These are phyloP conservation scores for Punctoribates punctum DNA, from an alignment of 2,888 invertebrate genomes.

Conservation along the genomic window DNA sequence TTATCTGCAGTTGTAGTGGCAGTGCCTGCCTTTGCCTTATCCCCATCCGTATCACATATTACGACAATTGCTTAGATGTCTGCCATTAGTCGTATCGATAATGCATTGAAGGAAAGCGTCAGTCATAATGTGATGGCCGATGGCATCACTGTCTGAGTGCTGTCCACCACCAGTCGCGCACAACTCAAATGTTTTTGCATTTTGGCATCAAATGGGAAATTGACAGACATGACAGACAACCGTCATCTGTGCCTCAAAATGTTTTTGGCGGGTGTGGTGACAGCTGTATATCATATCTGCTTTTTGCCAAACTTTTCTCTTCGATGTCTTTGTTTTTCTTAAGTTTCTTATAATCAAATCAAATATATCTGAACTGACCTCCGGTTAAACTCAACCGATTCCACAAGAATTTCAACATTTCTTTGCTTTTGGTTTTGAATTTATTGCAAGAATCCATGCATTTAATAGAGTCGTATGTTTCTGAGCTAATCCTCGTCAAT, in stretches of 20 bases:
- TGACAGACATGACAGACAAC: neutral
- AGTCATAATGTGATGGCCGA: constrained; percentile 18
- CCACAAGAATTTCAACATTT: neutral
- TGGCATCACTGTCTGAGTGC: neutral
- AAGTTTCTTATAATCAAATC: constrained; percentile 10
- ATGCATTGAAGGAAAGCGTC: constrained; percentile 11
- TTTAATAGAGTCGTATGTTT: neutral
- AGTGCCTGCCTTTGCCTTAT: neutral
- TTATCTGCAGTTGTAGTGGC: neutral
- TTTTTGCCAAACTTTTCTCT: constrained; percentile 25
- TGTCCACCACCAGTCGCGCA: constrained; percentile 35
- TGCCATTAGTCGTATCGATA: constrained; percentile 25
- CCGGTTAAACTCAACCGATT: constrained; percentile 1
- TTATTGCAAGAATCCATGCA: neutral
- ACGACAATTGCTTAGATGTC: neutral
- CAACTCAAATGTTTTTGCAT: constrained; percentile 23
- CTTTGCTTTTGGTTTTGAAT: neutral
- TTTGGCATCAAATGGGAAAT: neutral
- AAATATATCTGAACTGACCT: constrained; percentile 18
- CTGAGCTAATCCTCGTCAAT: neutral
- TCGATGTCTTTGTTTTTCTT: constrained; percentile 15
- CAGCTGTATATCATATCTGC: constrained; percentile 35
- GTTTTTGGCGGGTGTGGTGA: constrained; percentile 26
- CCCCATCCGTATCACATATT: constrained; percentile 18
- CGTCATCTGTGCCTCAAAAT: constrained; percentile 36